A percentile compares a stretch with the other conserved stretches of the same genome.
Evolutionary conservation across 2,113 vertebrate species (phyloP).

Genomic region (Lucifuga dentata): DNA sequence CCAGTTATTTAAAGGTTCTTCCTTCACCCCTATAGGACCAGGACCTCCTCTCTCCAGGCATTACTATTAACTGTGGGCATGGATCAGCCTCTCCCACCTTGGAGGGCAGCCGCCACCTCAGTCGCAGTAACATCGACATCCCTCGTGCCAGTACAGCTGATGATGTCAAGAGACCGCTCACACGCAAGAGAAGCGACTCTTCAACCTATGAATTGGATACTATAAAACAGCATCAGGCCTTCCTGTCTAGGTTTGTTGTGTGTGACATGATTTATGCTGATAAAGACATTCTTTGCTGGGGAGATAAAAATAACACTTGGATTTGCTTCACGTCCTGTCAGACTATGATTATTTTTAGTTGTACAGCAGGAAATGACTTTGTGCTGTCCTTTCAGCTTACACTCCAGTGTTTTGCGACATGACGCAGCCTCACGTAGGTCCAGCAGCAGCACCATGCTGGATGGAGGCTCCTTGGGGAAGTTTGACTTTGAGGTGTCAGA

Average conservation of each 20-base stretch:
- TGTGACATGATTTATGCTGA: neutral
- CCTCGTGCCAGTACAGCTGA: constrained; percentile 84
- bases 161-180: constrained; percentile 88
- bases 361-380: constrained; percentile 14
- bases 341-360: constrained; percentile 24
- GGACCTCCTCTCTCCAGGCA: constrained; percentile 93
- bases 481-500: constrained; percentile 97
- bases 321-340: constrained; percentile 1
- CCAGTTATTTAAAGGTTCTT: constrained; percentile 15
- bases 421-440: constrained; percentile 86
- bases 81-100: constrained; percentile 85
- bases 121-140: constrained; percentile 95
- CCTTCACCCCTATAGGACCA: constrained; percentile 82
- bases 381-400: constrained; percentile 83
- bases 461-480: constrained; percentile 86
- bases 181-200: constrained; percentile 93
- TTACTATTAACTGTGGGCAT: constrained; percentile 84
- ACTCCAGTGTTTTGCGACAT: constrained; percentile 88
- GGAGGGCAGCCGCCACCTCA: constrained; percentile 92
- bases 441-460: constrained; percentile 90
- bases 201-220: constrained; percentile 95
- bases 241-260: constrained; percentile 89
- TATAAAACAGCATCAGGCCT: constrained; percentile 94
- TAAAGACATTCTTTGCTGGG: neutral
- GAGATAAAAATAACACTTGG: neutral